Evolutionary conservation across 2,888 invertebrate genomes (phyloP).

Genomic region (Arctia plantaginis): DNA sequence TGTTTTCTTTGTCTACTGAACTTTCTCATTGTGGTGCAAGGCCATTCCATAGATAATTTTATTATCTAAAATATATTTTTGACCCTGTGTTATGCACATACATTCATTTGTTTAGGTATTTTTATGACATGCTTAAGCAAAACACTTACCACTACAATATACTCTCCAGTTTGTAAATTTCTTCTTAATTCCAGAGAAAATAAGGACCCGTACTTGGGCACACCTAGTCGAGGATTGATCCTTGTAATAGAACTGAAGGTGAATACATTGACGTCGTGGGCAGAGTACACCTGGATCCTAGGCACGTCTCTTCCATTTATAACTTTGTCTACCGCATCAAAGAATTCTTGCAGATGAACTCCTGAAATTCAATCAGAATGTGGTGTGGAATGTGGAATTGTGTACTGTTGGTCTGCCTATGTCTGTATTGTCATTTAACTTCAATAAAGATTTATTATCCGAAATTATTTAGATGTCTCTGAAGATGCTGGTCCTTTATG

Average conservation of each 20-base stretch:
- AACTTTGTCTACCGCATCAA: slow-evolving; percentile 37
- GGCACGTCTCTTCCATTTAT: slow-evolving; percentile 45
- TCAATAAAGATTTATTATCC: not conserved
- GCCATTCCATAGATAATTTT: not conserved
- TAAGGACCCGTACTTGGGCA: slow-evolving; percentile 50
- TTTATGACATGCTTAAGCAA: not conserved
- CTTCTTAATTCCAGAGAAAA: slow-evolving; percentile 58
- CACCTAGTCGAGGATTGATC: slow-evolving; percentile 43
- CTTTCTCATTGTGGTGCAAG: not conserved
- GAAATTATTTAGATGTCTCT: too few relatives aligned
- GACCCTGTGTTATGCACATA: not conserved
- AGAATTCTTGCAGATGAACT: slow-evolving; percentile 53
- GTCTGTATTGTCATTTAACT: not conserved
- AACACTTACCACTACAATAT: slow-evolving; percentile 57
- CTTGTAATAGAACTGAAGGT: slow-evolving; percentile 40
- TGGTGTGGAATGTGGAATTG: not conserved
- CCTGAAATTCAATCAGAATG: slow-evolving; percentile 31
- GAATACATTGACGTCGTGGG: slow-evolving; percentile 57
- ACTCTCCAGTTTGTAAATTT: slow-evolving; percentile 46
- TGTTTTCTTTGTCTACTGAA: not conserved
- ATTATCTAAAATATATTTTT: not conserved
- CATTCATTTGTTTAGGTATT: not conserved
- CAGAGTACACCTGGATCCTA: slow-evolving; percentile 54
- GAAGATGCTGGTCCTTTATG: not conserved
- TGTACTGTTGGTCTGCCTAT: not conserved